Evolutionary conservation across 2,888 invertebrate species (phyloP).

Genomic region (Zhengitettix transpicula): DNA sequence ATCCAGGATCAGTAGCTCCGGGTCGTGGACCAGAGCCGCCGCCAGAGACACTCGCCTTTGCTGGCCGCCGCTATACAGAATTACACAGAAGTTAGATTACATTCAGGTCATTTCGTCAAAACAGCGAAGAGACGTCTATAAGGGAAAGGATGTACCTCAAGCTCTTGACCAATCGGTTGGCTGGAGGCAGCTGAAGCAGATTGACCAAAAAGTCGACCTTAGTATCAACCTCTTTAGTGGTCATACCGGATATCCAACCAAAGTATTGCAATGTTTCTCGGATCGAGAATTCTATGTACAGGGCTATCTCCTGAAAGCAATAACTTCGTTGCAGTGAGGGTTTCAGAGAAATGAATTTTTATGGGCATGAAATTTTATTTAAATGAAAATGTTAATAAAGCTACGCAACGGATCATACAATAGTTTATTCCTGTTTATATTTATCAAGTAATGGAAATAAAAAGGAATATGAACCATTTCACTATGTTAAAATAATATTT

Average conservation of each 20-base stretch:
- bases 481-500: no score
- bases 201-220: constrained; percentile 57
- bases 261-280: constrained; percentile 70
- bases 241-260: constrained; percentile 68
- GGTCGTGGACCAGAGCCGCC: constrained; percentile 73
- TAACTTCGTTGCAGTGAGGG: no score
- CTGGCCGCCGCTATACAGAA: constrained; percentile 60
- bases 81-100: not conserved
- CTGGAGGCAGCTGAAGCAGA: constrained; percentile 36
- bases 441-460: no score
- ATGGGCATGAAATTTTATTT: no score
- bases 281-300: constrained; percentile 64
- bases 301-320: constrained; percentile 43
- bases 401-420: no score
- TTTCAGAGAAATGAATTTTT: no score
- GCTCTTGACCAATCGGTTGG: constrained; percentile 50
- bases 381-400: no score
- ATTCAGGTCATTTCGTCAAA: not conserved
- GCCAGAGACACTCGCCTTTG: constrained; percentile 79
- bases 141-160: constrained; percentile 22
- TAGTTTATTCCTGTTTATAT: no score
- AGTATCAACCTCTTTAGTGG: constrained; percentile 43
- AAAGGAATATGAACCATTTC: no score
- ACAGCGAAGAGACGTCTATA: not conserved
- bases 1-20: constrained; percentile 74